Percentiles rank a stretch among this genome's conserved stretches.
Conservation (phyloP, 2,888 invertebrate species). For the Camptogramma bilineatum region DNA sequence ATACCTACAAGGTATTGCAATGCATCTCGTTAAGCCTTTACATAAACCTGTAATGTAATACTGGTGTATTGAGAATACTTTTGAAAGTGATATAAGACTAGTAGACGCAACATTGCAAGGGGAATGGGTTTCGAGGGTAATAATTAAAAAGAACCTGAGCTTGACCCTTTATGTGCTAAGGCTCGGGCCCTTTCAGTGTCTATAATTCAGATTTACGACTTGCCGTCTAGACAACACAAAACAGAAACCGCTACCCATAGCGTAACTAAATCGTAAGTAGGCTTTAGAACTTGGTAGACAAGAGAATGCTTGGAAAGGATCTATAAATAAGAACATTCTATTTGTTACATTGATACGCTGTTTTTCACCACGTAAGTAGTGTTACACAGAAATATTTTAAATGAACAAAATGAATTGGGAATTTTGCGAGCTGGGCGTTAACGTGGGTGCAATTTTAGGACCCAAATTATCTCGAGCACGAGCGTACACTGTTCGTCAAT, state of each 20-base stretch:
- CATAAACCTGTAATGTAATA: constrained; percentile 33
- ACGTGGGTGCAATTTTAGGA: constrained; percentile 8
- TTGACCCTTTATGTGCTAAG: constrained; percentile 26
- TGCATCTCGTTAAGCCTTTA: constrained; percentile 36
- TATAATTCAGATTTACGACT: constrained; percentile 44
- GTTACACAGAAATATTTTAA: not conserved
- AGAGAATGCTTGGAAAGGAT: not conserved
- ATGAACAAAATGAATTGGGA: not conserved
- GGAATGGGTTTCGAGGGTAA: constrained; percentile 14
- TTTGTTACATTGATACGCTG: not conserved
- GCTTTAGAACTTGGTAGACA: constrained; percentile 10
- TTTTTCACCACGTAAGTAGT: not conserved
- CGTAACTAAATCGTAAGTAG: constrained; percentile 39
- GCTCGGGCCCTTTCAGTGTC: constrained; percentile 40
- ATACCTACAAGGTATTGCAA: constrained; percentile 38
- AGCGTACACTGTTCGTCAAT: not conserved
- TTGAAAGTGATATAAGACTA: constrained; percentile 15
- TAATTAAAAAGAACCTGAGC: constrained; percentile 18
- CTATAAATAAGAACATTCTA: not conserved
- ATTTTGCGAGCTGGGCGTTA: not conserved
- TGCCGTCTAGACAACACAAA: constrained; percentile 51
- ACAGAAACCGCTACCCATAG: constrained; percentile 31
- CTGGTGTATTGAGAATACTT: constrained; percentile 28
- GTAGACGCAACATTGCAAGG: constrained; percentile 12
- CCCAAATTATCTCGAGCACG: constrained; percentile 1